A percentile compares a stretch with the other conserved stretches of the same genome.
These are phyloP conservation scores for Meloidogyne floridensis DNA, from an alignment of 1,140 invertebrate species.

Conservation along the genomic window DNA sequence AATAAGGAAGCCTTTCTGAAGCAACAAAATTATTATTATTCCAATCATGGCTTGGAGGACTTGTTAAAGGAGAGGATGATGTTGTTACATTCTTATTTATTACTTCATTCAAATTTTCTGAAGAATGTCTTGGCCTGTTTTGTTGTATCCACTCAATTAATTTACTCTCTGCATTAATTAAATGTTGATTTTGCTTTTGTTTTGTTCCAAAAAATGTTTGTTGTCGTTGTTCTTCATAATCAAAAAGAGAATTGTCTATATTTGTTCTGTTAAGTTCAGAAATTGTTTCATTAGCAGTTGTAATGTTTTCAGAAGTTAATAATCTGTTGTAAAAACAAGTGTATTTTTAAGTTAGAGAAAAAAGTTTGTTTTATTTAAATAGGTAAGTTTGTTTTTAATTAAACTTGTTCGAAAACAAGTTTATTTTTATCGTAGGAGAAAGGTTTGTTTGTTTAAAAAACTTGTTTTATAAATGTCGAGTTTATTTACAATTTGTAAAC, in stretches of 20 bases:
- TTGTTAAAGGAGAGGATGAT: not conserved
- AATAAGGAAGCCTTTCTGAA: slow-evolving; percentile 61
- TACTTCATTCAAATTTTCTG: slow-evolving; percentile 38
- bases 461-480: too few species aligned
- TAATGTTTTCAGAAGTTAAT: not conserved
- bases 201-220: slow-evolving; percentile 20
- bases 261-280: slow-evolving; percentile 13
- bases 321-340: not conserved
- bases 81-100: not conserved
- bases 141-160: slow-evolving; percentile 65
- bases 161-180: slow-evolving; percentile 45
- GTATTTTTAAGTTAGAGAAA: not conserved
- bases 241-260: not conserved
- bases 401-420: not conserved
- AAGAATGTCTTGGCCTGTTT: slow-evolving; percentile 50
- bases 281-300: slow-evolving; percentile 30
- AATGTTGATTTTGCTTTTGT: slow-evolving; percentile 14
- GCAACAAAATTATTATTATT: slow-evolving; percentile 13
- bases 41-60: not conserved
- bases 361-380: too few species aligned
- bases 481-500: too few species aligned
- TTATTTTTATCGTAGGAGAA: slow-evolving; percentile 6
- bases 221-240: not conserved
- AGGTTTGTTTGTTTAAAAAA: slow-evolving; percentile 5
- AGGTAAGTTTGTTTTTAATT: too few species aligned